phyloP scores from a whole-genome alignment of 2,113 vertebrate genomes.

The Platycercus adscitus region DNA sequence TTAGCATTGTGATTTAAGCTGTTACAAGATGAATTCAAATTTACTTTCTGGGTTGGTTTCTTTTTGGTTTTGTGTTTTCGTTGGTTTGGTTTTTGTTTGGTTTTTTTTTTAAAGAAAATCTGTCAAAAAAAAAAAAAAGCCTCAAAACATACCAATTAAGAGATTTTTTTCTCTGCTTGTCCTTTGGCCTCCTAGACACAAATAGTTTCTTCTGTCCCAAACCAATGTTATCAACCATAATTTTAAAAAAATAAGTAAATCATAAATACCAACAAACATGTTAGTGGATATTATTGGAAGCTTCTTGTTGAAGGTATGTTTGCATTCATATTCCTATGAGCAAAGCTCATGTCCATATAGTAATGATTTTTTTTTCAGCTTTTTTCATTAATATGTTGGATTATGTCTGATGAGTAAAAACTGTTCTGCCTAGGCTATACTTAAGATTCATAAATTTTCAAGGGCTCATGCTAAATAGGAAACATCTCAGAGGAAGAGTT shows the following conservation, averaged over 20 bases:
- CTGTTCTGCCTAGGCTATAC: background rate
- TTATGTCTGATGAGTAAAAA: background rate
- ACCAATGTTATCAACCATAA: background rate
- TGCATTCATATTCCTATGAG: background rate
- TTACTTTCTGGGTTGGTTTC: background rate
- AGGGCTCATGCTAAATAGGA: background rate
- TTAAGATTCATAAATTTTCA: background rate
- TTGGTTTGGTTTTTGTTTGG: background rate
- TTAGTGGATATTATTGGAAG: background rate
- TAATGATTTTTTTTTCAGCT: background rate
- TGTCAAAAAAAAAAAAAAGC: background rate
- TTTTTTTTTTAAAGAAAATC: background rate
- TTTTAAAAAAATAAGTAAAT: background rate
- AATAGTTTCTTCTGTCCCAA: background rate
- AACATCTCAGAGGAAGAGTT: background rate
- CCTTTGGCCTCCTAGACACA: background rate
- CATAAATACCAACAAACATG: background rate
- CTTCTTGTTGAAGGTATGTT: background rate
- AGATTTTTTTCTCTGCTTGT: background rate
- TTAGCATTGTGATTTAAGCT: accelerated
- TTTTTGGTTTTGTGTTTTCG: background rate
- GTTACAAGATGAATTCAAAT: background rate
- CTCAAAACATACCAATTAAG: background rate
- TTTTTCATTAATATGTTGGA: background rate
- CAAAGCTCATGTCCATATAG: background rate